phyloP scores from a whole-genome alignment of 2,113 vertebrate species.

The Microtus oregoni region DNA sequence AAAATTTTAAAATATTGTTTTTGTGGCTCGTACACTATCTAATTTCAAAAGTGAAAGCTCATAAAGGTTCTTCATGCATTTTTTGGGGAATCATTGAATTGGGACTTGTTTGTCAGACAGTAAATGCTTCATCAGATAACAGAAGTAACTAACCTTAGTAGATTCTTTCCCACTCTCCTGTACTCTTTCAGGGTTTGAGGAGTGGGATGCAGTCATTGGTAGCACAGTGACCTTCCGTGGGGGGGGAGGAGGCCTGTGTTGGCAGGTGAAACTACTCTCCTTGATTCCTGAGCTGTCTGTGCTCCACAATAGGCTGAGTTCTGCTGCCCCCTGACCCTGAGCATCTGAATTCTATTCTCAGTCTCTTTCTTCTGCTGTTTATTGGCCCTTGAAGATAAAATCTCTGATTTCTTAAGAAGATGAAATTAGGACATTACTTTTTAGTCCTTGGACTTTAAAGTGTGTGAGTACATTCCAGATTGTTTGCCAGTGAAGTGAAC shows the following conservation, averaged over 20 bases:
- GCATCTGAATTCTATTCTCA: not conserved
- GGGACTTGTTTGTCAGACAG: not conserved
- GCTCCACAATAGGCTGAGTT: not conserved
- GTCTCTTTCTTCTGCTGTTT: not conserved
- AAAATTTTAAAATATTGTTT: no score
- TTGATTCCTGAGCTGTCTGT: not conserved
- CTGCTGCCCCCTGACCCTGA: not conserved
- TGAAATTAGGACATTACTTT: not conserved
- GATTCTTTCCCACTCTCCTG: not conserved
- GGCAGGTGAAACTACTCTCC: not conserved
- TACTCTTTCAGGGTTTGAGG: no score
- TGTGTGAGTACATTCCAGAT: not conserved
- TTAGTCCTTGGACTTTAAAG: slow-evolving; percentile 31
- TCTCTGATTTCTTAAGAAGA: not conserved
- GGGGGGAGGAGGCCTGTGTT: not conserved
- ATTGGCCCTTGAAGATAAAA: slow-evolving; percentile 23
- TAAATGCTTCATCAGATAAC: not conserved
- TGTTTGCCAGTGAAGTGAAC: not conserved
- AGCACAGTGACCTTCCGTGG: not conserved
- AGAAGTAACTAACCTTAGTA: not conserved
- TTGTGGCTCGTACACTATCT: not conserved
- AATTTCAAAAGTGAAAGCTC: not conserved
- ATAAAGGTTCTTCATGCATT: not conserved
- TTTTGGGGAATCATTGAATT: not conserved
- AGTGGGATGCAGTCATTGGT: accelerated